These are phyloP conservation scores for Odontocolon sp. DNA, from an alignment of 2,888 invertebrate genomes.

Conservation along the genomic window DNA sequence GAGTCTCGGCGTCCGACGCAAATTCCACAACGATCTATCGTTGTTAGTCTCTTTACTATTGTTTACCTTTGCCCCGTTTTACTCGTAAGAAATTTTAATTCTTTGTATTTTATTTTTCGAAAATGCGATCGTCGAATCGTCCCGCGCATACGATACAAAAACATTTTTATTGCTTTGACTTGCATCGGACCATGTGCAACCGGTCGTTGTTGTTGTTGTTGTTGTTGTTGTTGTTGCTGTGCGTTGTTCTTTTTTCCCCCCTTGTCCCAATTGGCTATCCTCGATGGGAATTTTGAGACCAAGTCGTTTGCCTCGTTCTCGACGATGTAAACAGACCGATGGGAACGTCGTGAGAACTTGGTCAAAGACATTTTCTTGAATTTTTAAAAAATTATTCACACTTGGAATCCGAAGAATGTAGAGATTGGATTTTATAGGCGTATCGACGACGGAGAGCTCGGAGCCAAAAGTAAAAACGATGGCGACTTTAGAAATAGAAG, in stretches of 20 bases:
- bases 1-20: slow-evolving; percentile 41
- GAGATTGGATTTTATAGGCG: slow-evolving; percentile 58
- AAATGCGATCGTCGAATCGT: neutral
- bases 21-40: no score
- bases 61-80: neutral
- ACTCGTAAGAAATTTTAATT: neutral
- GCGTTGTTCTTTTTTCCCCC: neutral
- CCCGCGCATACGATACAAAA: neutral
- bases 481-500: slow-evolving; percentile 68
- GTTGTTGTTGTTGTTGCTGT: neutral
- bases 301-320: slow-evolving; percentile 8
- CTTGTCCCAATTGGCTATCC: neutral
- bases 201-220: neutral
- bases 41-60: neutral
- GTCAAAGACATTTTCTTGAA: neutral
- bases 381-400: slow-evolving; percentile 25
- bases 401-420: no score
- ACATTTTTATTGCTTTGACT: neutral
- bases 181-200: slow-evolving; percentile 2
- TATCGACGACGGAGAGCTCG: slow-evolving; percentile 60
- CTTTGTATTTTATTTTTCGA: neutral
- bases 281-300: neutral
- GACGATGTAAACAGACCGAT: slow-evolving; percentile 42
- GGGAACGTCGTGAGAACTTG: slow-evolving; percentile 42
- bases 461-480: slow-evolving; percentile 60